Evolutionary conservation across 2,113 vertebrate species (phyloP).

Genomic region (Scatophagus argus): DNA sequence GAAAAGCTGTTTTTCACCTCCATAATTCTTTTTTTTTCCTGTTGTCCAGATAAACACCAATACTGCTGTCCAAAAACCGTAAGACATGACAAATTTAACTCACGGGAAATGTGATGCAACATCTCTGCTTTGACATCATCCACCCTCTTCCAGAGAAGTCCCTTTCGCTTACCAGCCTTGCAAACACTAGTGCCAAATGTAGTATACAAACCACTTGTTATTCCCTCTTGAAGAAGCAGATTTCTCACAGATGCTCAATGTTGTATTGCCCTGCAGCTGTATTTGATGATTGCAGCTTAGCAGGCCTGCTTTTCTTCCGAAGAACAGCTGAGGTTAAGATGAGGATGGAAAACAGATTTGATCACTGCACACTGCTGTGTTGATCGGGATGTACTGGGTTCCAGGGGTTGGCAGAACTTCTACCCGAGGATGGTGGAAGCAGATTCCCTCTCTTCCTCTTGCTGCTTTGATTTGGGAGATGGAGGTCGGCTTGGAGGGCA

Average conservation of each 20-base stretch:
- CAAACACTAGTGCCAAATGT: conserved; percentile 37
- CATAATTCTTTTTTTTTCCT: conserved; percentile 10
- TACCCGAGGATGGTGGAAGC: conserved; percentile 37
- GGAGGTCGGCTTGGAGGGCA: conserved; percentile 14
- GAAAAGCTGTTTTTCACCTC: conserved; percentile 1
- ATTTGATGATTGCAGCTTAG: background rate
- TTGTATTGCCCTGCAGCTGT: background rate
- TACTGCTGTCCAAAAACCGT: conserved; percentile 33
- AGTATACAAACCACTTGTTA: conserved; percentile 83
- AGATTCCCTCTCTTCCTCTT: conserved; percentile 12
- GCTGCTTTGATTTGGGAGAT: background rate
- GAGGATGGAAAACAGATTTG: background rate
- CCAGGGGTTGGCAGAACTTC: conserved; percentile 33
- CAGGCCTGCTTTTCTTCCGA: background rate
- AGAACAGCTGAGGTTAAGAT: conserved; percentile 2
- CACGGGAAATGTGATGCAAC: conserved; percentile 23
- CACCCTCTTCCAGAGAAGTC: conserved; percentile 66
- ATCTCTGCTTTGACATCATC: conserved; percentile 50
- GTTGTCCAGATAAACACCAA: conserved; percentile 21
- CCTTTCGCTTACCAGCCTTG: conserved; percentile 81
- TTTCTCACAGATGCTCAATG: background rate
- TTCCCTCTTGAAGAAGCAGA: conserved; percentile 15
- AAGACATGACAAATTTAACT: conserved; percentile 13
- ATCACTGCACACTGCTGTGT: background rate
- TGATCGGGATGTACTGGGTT: conserved; percentile 6